Evolutionary conservation across 2,797 vertebrate species (phyloP), one percentile per base, ranked within the genome.

Genomic region (Delichon dasypus): DNA sequence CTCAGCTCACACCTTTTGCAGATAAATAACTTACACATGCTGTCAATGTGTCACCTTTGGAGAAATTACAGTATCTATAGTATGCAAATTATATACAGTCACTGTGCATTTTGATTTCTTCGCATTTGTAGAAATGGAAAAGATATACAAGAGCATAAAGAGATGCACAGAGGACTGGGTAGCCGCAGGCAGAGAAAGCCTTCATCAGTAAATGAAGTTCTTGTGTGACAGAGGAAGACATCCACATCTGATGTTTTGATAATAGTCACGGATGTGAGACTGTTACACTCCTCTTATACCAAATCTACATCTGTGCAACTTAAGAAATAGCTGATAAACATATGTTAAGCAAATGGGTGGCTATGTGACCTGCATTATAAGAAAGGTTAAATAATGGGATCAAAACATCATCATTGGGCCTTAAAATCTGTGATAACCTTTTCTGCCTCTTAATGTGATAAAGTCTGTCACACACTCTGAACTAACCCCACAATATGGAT

Each of bases 21-120:
- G 93, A 74, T 87, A 94, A 87, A 47, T 90, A 85, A 85, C 51
- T 88, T 81, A 53, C 19, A 79, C 22, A 38, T 40, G 13, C 75
- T 87, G 92, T 93, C 77, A 90, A 54, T 71, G 74, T 80, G 60
- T 74, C 85, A 93, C 25, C 78, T 93, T 95, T 80, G 61, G 90
- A 94, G 61, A 93, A 94, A 95, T 90, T 90, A 92, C 16, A 47
- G 61, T 65, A 57, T 47, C 27, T 51, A 83, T 62, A 72, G 47
- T 72, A 88, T 88, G 91, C 62, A 97, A 90, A 92, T 92, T 50
- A 67, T 67, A 90, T 77, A 48, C 55, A 84, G 53, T 44, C 53
- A 80, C 38, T 20, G 15, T 61, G 58, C 42, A 77, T 85, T 87
- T 94, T 67, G 45, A 79, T 89, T 94, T 79, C 34, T 89, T 27